Evolutionary conservation across 2,888 invertebrate genomes (phyloP).

Genomic region (Hypomecis atomaria): DNA sequence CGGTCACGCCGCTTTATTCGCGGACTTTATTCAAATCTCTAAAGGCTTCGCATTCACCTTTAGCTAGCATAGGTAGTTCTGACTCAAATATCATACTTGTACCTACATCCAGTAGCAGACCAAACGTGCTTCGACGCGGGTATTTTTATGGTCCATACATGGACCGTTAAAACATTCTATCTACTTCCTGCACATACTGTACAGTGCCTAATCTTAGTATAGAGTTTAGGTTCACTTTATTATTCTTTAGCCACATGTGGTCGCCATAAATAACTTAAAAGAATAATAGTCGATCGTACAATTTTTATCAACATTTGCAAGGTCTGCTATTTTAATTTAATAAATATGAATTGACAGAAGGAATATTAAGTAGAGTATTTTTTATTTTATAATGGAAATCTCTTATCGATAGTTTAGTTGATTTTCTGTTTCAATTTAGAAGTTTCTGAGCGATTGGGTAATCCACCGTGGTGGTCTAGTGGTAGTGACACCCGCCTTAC

Average conservation of each 20-base stretch:
- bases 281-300: constrained; percentile 81
- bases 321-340: background rate
- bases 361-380: too few relatives aligned
- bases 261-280: constrained; percentile 1
- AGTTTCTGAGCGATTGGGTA: too few relatives aligned
- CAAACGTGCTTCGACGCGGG: constrained; percentile 5
- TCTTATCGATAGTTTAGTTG: too few relatives aligned
- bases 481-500: too few relatives aligned
- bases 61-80: background rate
- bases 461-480: too few relatives aligned
- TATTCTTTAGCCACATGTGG: constrained; percentile 18
- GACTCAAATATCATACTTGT: constrained; percentile 1
- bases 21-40: too few relatives aligned
- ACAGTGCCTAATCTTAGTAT: constrained; percentile 6
- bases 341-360: too few relatives aligned
- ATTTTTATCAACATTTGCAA: background rate
- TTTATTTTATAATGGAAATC: too few relatives aligned
- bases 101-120: constrained; percentile 1
- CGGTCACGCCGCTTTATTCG: too few relatives aligned
- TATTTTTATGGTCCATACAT: constrained; percentile 18
- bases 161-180: constrained; percentile 21
- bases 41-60: background rate
- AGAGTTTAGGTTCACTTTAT: constrained; percentile 16
- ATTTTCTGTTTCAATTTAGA: too few relatives aligned
- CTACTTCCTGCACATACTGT: constrained; percentile 21